Evolutionary conservation across 2,797 vertebrate species (phyloP), one percentile per base, ranked within the genome.

Genomic region (Lateolabrax maculatus): DNA sequence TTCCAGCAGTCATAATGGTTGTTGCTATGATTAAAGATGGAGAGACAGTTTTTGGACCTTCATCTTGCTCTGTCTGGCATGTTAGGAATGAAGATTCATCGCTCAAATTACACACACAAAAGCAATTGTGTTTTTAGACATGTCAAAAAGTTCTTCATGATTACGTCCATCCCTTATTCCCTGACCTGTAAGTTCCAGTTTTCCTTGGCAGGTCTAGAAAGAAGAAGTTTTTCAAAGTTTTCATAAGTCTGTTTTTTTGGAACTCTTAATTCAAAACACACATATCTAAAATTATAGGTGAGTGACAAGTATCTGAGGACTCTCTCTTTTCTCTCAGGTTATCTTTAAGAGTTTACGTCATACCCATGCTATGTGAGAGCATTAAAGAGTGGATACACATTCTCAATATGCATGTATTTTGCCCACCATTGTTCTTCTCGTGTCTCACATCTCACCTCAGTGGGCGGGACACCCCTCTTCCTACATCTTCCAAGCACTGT

Each of bases 1-100:
- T 93, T 91, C 90, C 93, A 92, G 90, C 89, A 88, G 91, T 89
- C 88, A 88, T 90, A 89, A 91, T 87, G 85, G 85, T 71, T 87
- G 85, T 65, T 84, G 89, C 80, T 80, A 57, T 84, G 87, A 92
- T 92, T 89, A 90, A 90, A 93, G 90, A 90, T 84, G 87, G 84
- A 69, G 84, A 87, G 84, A 89, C 84, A 51, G 79, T 89, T 84
- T 80, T 85, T 87, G 79, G 86, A 89, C 87, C 86, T 89, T 81
- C 83, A 79, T 83, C 66, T 75, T 46, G 2, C 66, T 70, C 77
- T 79, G 83, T 83, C 85, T 48, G 23, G 84, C 62, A 60, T 77
- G 64, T 69, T 16, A 21, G 61, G 61, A 73, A 37, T 19, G 58
- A 66, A 49, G 70, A 84, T 48, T 83, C 71, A 81, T 77, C 5